phyloP scores from a whole-genome alignment of 2,113 vertebrate genomes.

The Silurus glanis region DNA sequence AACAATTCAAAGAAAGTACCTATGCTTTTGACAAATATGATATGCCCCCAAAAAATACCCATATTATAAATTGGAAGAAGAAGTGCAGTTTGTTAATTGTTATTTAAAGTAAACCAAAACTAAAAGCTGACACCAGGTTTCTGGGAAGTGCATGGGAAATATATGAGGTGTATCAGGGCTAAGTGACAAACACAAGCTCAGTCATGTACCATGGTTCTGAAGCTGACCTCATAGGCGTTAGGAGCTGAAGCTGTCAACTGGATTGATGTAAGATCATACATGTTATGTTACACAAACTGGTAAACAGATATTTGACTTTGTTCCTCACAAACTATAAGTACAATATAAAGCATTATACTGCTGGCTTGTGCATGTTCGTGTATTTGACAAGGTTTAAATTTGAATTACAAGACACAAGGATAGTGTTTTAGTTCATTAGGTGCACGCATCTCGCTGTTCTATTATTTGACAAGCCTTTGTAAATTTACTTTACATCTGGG shows the following conservation, averaged over 20 bases:
- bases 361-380: too few relatives aligned
- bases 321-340: neutral
- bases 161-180: neutral
- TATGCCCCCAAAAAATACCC: neutral
- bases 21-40: neutral
- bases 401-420: neutral
- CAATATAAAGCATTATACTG: neutral
- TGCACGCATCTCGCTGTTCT: neutral
- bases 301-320: neutral
- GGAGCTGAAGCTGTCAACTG: neutral
- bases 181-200: constrained; percentile 23
- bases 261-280: neutral
- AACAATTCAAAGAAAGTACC: neutral
- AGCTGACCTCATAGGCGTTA: constrained; percentile 17
- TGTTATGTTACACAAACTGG: neutral
- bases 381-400: too few relatives aligned
- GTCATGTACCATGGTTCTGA: neutral
- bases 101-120: neutral
- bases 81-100: neutral
- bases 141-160: neutral
- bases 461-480: constrained; percentile 18
- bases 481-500: constrained; percentile 27
- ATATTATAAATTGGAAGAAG: neutral
- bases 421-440: neutral
- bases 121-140: neutral